Percentiles rank a stretch among this genome's conserved stretches.
phyloP scores from a whole-genome alignment of 2,888 invertebrate genomes.

The Lasioglossum marginatum region DNA sequence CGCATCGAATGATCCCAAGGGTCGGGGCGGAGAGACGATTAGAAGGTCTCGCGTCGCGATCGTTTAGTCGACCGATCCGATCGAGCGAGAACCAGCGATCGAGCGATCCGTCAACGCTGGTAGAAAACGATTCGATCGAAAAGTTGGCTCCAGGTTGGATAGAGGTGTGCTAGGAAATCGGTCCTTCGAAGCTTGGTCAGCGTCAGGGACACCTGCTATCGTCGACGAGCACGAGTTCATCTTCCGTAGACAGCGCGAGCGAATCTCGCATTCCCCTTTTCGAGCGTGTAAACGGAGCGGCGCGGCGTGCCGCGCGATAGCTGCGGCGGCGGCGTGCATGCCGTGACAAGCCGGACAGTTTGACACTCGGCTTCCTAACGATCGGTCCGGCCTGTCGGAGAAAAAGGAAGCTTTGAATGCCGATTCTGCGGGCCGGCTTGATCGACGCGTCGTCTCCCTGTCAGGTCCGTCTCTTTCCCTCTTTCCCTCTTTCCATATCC shows the following conservation, averaged over 20 bases:
- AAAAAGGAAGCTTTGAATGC: conserved; percentile 68
- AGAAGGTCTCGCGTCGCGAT: conserved; percentile 48
- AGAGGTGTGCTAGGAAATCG: not conserved
- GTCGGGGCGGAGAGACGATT: conserved; percentile 52
- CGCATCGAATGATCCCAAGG: conserved; percentile 38
- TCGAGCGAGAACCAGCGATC: conserved; percentile 30
- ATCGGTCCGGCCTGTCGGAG: conserved; percentile 64
- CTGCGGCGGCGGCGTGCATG: conserved; percentile 35
- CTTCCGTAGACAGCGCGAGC: conserved; percentile 65
- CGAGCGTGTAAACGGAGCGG: conserved; percentile 56
- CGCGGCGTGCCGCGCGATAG: conserved; percentile 48
- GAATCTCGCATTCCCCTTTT: conserved; percentile 62
- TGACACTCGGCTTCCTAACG: conserved; percentile 74
- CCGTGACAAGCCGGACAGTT: conserved; percentile 68
- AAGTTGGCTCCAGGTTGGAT: not conserved
- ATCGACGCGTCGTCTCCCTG: conserved; percentile 71
- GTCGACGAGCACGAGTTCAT: conserved; percentile 57
- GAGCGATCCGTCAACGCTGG: conserved; percentile 20
- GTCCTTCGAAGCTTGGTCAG: not conserved
- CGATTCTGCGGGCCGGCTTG: conserved; percentile 62
- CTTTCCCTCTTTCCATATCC: conserved; percentile 55
- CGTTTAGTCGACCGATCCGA: conserved; percentile 34
- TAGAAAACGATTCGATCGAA: not conserved
- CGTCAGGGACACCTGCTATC: conserved; percentile 56
- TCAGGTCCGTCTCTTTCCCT: conserved; percentile 53